Conservation (phyloP, 2,113 vertebrate species). For the Cariama cristata region DNA sequence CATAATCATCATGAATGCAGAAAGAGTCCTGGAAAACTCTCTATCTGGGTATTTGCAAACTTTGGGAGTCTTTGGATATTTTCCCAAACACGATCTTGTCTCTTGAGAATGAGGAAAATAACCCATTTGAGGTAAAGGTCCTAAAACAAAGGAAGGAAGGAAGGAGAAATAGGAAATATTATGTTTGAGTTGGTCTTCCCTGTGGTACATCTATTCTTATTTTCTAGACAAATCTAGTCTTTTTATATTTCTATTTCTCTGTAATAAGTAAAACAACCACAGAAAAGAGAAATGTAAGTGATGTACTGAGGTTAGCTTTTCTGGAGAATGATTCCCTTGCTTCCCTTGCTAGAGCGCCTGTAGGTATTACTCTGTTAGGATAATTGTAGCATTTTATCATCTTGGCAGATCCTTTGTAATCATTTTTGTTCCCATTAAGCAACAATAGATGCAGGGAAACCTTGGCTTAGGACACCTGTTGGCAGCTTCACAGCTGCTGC, state of each 20-base stretch:
- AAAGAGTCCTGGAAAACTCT: background rate
- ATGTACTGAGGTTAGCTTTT: slow-evolving; percentile 23
- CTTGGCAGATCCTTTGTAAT: slow-evolving; percentile 62
- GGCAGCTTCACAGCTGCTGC: slow-evolving; percentile 16
- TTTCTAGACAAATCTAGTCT: background rate
- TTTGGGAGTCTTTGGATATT: background rate
- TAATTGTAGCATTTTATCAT: slow-evolving; percentile 68
- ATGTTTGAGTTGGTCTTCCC: background rate
- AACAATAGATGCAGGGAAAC: slow-evolving; percentile 46
- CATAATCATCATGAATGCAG: background rate
- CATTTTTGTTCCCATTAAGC: slow-evolving; percentile 59
- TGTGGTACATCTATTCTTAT: background rate
- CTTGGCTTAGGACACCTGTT: slow-evolving; percentile 36
- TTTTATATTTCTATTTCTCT: background rate
- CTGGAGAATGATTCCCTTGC: background rate
- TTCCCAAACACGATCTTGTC: background rate
- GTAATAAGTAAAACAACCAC: background rate
- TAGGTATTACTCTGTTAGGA: slow-evolving; percentile 38
- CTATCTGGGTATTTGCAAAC: background rate
- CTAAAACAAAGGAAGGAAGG: background rate
- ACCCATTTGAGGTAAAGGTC: background rate
- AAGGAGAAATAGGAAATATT: background rate
- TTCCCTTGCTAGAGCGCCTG: slow-evolving; percentile 18
- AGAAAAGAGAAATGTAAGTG: background rate
- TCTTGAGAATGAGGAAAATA: background rate